A percentile compares a stretch with the other conserved stretches of the same genome.
Conservation (phyloP, 2,888 invertebrate genomes). For the Heliconius aoede region DNA sequence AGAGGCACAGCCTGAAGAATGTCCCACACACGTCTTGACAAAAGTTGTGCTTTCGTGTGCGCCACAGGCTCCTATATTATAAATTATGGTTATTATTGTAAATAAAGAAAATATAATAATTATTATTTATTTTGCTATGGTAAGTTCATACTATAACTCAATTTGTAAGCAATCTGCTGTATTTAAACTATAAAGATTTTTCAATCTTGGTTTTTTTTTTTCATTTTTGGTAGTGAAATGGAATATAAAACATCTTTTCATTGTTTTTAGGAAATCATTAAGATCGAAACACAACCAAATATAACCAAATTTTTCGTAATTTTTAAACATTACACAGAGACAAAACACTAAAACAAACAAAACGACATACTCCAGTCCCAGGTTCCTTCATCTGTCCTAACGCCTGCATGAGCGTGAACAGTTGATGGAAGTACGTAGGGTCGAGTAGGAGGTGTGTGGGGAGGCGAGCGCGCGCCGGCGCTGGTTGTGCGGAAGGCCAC, state of each 20-base stretch:
- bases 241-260: background rate
- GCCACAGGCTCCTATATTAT: slow-evolving; percentile 85
- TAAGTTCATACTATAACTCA: too few species aligned
- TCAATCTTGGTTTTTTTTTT: too few species aligned
- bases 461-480: slow-evolving; percentile 92
- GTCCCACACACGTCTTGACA: slow-evolving; percentile 97
- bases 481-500: slow-evolving; percentile 93
- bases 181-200: too few species aligned
- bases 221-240: background rate
- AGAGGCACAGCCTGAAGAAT: slow-evolving; percentile 95
- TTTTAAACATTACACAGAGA: too few species aligned
- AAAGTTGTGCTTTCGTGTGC: slow-evolving; percentile 93
- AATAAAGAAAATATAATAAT: background rate
- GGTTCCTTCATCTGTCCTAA: slow-evolving; percentile 93
- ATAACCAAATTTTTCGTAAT: background rate
- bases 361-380: slow-evolving; percentile 84
- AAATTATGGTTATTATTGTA: background rate
- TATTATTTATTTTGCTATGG: too few species aligned
- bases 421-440: slow-evolving; percentile 94
- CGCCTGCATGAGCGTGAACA: slow-evolving; percentile 95
- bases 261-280: background rate
- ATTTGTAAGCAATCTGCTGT: too few species aligned
- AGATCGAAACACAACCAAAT: background rate
- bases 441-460: slow-evolving; percentile 93
- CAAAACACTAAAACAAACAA: background rate